phyloP scores from a whole-genome alignment of 2,113 vertebrate species.

The Erythrolamprus reginae region DNA sequence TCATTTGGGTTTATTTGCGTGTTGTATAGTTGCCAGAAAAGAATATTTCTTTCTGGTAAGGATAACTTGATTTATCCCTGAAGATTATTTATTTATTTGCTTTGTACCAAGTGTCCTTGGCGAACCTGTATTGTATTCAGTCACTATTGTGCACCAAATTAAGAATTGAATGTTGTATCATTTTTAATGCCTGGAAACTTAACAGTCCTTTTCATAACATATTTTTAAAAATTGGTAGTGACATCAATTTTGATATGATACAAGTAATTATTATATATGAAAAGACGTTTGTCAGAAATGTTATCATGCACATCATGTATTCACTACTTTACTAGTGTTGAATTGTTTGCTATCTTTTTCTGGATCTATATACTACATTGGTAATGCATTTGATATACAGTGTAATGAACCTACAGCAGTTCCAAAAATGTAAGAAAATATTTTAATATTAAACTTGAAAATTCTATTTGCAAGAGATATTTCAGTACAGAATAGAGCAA shows the following conservation, averaged over 20 bases:
- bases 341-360: not conserved
- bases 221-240: not conserved
- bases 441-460: not conserved
- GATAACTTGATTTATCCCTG: not conserved
- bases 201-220: not conserved
- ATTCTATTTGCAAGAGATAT: not conserved
- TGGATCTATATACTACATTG: not conserved
- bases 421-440: not conserved
- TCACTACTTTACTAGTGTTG: not conserved
- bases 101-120: not conserved
- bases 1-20: not conserved
- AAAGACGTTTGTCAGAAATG: not conserved
- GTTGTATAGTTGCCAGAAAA: not conserved
- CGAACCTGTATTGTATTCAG: not conserved
- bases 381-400: not conserved
- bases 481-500: not conserved
- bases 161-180: not conserved
- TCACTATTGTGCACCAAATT: no score
- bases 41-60: not conserved
- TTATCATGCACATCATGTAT: not conserved
- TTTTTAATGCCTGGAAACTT: not conserved
- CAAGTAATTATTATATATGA: not conserved
- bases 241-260: not conserved
- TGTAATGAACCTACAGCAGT: not conserved
- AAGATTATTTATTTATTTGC: not conserved